Conservation (phyloP, 2,113 vertebrate species). For the Microtus montanus region DNA sequence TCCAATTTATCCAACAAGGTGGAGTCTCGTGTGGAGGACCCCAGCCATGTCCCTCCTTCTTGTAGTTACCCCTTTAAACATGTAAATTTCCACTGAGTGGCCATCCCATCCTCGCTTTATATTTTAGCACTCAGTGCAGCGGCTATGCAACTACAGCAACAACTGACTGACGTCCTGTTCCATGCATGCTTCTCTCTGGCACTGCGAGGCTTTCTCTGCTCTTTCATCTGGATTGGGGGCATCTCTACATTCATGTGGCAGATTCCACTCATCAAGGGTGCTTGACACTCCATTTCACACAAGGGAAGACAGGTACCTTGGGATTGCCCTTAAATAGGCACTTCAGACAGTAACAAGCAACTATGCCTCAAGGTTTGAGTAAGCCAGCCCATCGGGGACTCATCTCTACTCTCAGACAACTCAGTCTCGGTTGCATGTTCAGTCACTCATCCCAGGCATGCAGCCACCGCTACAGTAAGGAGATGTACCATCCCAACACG, state of each 20-base stretch:
- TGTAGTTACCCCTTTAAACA: not conserved
- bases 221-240: not conserved
- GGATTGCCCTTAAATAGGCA: not conserved
- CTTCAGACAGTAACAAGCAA: not conserved
- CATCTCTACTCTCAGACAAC: too few species aligned
- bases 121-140: not conserved
- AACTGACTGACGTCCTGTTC: not conserved
- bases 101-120: not conserved
- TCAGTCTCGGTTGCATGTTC: not conserved
- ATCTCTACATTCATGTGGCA: not conserved
- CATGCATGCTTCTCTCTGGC: not conserved
- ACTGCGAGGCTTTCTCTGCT: not conserved
- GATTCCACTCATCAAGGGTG: too few species aligned
- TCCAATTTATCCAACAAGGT: not conserved
- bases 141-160: not conserved
- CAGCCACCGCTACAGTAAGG: not conserved
- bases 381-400: not conserved
- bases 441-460: not conserved
- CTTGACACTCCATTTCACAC: not conserved
- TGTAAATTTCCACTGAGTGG: not conserved
- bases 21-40: not conserved
- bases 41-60: not conserved
- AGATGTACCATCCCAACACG: too few species aligned
- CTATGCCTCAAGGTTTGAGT: not conserved
- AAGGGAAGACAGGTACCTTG: not conserved